phyloP scores from a whole-genome alignment of 2,797 vertebrate species.

The Tadarida brasiliensis region DNA sequence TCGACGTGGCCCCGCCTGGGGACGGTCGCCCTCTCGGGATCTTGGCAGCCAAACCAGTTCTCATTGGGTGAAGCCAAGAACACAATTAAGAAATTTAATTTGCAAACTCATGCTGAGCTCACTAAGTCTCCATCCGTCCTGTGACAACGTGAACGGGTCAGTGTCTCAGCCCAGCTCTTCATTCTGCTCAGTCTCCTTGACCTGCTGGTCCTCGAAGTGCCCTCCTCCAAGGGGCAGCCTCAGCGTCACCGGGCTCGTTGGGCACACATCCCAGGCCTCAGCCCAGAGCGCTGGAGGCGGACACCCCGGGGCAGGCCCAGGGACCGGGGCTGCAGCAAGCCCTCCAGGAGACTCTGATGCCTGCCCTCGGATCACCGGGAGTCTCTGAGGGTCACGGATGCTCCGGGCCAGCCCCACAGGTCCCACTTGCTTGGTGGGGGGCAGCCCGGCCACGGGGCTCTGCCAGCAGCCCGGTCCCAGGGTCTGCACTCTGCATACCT shows the following conservation, averaged over 20 bases:
- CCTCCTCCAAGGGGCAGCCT: not conserved
- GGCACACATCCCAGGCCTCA: not conserved
- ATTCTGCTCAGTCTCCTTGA: too few relatives aligned
- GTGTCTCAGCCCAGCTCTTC: not conserved
- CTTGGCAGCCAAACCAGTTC: constrained; percentile 49
- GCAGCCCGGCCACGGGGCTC: not conserved
- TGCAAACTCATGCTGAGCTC: constrained; percentile 63
- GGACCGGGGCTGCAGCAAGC: not conserved
- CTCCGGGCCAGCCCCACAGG: not conserved
- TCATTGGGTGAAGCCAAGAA: constrained; percentile 64
- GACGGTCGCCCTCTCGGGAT: not conserved
- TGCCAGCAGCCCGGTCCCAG: not conserved
- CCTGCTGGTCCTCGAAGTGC: not conserved
- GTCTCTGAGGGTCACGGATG: not conserved
- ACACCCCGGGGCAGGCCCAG: too few relatives aligned
- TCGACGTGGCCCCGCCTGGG: not conserved
- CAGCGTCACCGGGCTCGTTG: too few relatives aligned
- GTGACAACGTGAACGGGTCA: not conserved
- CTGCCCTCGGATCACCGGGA: not conserved
- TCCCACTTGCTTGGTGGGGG: not conserved
- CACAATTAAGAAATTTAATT: constrained; percentile 73
- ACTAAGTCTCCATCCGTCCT: not conserved
- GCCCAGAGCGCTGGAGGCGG: not conserved
- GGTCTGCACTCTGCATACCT: not conserved
- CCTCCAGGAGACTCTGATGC: too few relatives aligned